Base-by-base conservation (phyloP, 1,140 invertebrate species). In the Brachionus rotundiformis region DNA sequence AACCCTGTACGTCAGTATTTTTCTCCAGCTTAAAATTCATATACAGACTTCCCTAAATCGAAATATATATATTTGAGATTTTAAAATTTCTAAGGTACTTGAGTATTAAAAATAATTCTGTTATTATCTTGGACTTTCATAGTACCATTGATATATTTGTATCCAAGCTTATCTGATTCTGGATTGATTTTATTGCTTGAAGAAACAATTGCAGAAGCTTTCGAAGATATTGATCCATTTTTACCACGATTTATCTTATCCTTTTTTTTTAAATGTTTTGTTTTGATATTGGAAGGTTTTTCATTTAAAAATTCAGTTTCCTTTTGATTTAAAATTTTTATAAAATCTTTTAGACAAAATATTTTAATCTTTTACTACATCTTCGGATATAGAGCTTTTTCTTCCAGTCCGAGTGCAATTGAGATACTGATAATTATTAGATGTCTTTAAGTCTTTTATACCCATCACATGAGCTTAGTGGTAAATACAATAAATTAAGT, bases 141-240 rank as follows among this genome's bases (percentile, higher is more conserved):
- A n/a, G 33, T 5, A 8, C 76, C 76, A 39, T 79, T 79, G n/a
- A 79, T 47, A 63, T 79, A 63, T 63, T 79, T n/a, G 13, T 13
- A 27, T 13, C 7, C 31, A 1, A 79, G 19, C 23, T 79, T 39
- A 2, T 54, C 76, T 1, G 27, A 36, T 39, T 59, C 47, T 3
- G 16, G 16, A 39, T 47, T 73, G 4, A 23, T 10, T 54, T 19
- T 19, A 54, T 54, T 54, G 47, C 8, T 54, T 54, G 47, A 54
- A 54, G 39, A 11, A 41, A 10, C 39, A 2, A 41, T 41, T 13
- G 39, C n/a, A 11, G 39, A 41, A 41, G n/a, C n/a, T 41, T 41
- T 41, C 10, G 39, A 41, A 41, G 47, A 54, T 54, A 54, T 54
- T 54, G 47, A 54, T 54, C 2, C 47, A 8, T 7, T 54, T 54